Conservation (phyloP, 2,888 invertebrate genomes). For the Cyrtodaria siliqua region DNA sequence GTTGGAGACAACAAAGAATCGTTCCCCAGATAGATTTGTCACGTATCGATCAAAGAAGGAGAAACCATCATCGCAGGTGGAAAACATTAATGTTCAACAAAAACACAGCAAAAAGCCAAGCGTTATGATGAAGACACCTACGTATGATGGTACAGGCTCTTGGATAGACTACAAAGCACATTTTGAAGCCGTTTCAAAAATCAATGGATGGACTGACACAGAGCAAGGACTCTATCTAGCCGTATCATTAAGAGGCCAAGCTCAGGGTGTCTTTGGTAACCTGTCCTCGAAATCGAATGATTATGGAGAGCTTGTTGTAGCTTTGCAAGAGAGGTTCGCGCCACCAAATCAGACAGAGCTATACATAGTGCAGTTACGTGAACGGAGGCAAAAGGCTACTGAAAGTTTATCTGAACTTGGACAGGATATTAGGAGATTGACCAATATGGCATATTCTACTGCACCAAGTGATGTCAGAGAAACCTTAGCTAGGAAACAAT, state of each 20-base stretch:
- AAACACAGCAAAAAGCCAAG: no score
- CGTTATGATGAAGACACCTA: conserved; percentile 8
- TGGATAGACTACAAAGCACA: conserved; percentile 16
- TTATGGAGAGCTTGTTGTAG: background rate
- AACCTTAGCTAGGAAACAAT: conserved; percentile 13
- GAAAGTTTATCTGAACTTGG: conserved; percentile 15
- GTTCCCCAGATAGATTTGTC: no score
- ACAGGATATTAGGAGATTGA: conserved; percentile 16
- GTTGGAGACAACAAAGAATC: no score
- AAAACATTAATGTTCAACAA: no score
- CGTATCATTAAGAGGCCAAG: background rate
- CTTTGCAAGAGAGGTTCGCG: conserved; percentile 15
- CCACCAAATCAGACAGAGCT: conserved; percentile 27
- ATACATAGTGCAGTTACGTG: conserved; percentile 11
- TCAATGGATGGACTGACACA: conserved; percentile 7
- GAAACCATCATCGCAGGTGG: no score
- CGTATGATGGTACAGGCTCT: conserved; percentile 10
- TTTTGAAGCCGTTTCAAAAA: conserved; percentile 12
- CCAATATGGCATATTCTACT: conserved; percentile 17
- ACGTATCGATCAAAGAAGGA: no score
- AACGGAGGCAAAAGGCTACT: conserved; percentile 9
- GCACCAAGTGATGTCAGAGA: conserved; percentile 7
- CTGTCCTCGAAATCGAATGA: background rate
- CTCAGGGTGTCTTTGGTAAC: background rate
- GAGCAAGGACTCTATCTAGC: no score